These are phyloP conservation scores for Drosophila biarmipes DNA, from an alignment of 1,140 invertebrate species.

Conservation along the genomic window DNA sequence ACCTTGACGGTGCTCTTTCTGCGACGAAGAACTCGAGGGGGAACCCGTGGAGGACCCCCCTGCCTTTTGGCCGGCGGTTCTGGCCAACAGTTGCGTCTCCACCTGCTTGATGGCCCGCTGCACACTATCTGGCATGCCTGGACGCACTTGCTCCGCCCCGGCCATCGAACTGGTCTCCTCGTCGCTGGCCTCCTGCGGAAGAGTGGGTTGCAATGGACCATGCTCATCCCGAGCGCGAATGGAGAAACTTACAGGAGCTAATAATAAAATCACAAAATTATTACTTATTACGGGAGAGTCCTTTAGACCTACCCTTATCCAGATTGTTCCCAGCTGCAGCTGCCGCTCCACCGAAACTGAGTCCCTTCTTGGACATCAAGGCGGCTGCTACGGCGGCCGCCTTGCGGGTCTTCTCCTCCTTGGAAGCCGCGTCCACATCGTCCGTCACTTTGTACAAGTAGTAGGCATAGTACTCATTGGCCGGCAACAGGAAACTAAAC, in stretches of 20 bases:
- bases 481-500: slow-evolving; percentile 92
- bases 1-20: slow-evolving; percentile 77
- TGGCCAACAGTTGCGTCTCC: slow-evolving; percentile 72
- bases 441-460: slow-evolving; percentile 88
- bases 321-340: slow-evolving; percentile 15
- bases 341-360: slow-evolving; percentile 40
- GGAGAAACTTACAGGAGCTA: slow-evolving; percentile 91
- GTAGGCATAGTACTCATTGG: slow-evolving; percentile 91
- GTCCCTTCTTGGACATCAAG: slow-evolving; percentile 74
- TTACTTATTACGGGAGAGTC: no score
- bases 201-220: slow-evolving; percentile 88
- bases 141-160: slow-evolving; percentile 42
- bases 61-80: slow-evolving; percentile 44
- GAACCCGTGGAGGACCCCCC: not conserved
- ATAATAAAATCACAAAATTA: not conserved
- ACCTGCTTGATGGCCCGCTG: slow-evolving; percentile 80
- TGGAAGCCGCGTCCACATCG: slow-evolving; percentile 76
- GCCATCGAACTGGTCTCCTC: slow-evolving; percentile 85
- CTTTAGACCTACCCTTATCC: slow-evolving; percentile 31
- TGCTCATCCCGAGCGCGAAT: slow-evolving; percentile 92
- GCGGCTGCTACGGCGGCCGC: slow-evolving; percentile 69
- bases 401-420: slow-evolving; percentile 75
- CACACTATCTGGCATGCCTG: slow-evolving; percentile 73
- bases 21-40: slow-evolving; percentile 18
- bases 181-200: slow-evolving; percentile 91